A percentile compares a stretch with the other conserved stretches of the same genome.
phyloP scores from a whole-genome alignment of 2,888 invertebrate species.

The Phyllotreta cruciferae region DNA sequence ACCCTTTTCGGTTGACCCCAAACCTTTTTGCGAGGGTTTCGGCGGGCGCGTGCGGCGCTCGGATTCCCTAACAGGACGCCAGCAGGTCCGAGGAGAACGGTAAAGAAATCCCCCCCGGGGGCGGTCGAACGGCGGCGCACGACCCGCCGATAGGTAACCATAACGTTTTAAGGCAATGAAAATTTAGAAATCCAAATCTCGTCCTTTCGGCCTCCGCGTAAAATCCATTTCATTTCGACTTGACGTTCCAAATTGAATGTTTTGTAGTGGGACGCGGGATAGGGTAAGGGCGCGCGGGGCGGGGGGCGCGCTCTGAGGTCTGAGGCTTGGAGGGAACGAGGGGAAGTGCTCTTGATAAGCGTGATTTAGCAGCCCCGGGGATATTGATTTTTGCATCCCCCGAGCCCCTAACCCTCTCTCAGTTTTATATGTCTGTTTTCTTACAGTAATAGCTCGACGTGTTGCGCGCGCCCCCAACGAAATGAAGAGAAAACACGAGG shows the following conservation, averaged over 20 bases:
- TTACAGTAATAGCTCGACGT: constrained; percentile 64
- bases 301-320: constrained; percentile 29
- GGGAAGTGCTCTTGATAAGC: constrained; percentile 65
- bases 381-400: constrained; percentile 65
- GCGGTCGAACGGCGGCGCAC: constrained; percentile 5
- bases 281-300: constrained; percentile 32
- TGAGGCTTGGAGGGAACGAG: constrained; percentile 56
- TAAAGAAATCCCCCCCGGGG: constrained; percentile 9
- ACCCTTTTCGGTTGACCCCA: constrained; percentile 7
- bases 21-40: constrained; percentile 6
- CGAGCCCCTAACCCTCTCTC: constrained; percentile 60
- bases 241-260: constrained; percentile 68
- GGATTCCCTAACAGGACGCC: constrained; percentile 34
- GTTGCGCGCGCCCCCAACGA: constrained; percentile 61
- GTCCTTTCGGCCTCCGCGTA: constrained; percentile 62
- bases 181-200: constrained; percentile 61
- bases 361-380: constrained; percentile 81
- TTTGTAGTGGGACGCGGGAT: constrained; percentile 61
- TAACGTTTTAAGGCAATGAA: constrained; percentile 50
- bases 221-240: constrained; percentile 69
- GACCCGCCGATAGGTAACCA: too few species aligned
- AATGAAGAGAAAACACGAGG: constrained; percentile 60
- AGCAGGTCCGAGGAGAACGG: constrained; percentile 34
- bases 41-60: constrained; percentile 28
- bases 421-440: constrained; percentile 66